Evolutionary conservation across 2,888 invertebrate genomes (phyloP).

Genomic region (Taenaris catops): DNA sequence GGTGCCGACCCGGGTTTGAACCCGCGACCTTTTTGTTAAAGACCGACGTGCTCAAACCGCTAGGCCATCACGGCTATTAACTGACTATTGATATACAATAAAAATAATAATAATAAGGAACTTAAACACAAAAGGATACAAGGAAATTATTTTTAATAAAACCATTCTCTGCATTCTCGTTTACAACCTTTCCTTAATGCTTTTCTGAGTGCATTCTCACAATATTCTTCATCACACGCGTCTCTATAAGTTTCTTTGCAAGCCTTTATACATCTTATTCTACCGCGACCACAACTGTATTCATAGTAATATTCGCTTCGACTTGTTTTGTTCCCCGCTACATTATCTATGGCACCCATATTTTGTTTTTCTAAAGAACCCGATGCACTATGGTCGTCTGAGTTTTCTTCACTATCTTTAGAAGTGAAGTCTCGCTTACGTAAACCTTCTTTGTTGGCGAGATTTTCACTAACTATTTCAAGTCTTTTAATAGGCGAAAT

Average conservation of each 20-base stretch:
- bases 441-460: not conserved
- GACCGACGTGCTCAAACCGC: too few relatives aligned
- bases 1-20: too few relatives aligned
- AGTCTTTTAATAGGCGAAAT: not conserved
- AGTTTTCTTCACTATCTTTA: not conserved
- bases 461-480: too few relatives aligned
- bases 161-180: constrained; percentile 17
- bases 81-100: too few relatives aligned
- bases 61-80: too few relatives aligned
- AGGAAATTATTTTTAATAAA: constrained; percentile 9
- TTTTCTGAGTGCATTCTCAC: constrained; percentile 6
- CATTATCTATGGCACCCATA: not conserved
- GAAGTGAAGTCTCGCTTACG: constrained; percentile 1
- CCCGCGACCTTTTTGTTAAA: too few relatives aligned
- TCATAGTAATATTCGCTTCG: not conserved
- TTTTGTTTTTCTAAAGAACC: constrained; percentile 2
- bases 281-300: constrained; percentile 9
- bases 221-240: constrained; percentile 9
- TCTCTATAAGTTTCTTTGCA: constrained; percentile 19
- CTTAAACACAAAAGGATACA: too few relatives aligned
- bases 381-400: constrained; percentile 2
- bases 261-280: constrained; percentile 14
- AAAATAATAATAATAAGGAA: too few relatives aligned
- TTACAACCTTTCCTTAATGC: constrained; percentile 14
- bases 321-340: not conserved